Evolutionary conservation across 1,140 invertebrate species (phyloP), one percentile per base, ranked within the genome.

Genomic region (Oncopodura yosiiana): DNA sequence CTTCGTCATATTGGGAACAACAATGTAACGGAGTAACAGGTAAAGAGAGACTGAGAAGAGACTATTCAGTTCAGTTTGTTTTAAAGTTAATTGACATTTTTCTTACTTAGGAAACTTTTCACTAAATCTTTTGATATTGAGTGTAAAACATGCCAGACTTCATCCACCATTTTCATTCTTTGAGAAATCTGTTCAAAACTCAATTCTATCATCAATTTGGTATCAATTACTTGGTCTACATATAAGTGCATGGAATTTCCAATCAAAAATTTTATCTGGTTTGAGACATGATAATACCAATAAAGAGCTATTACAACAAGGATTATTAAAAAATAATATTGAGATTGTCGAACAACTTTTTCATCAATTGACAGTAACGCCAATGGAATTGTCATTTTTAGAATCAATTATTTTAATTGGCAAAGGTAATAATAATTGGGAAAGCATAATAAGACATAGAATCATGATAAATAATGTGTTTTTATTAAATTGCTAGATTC

Each of bases 341-440:
- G n/a, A n/a, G n/a, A n/a, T n/a, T n/a, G n/a, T n/a, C n/a, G n/a
- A 44, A 61, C 69, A 65, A 60, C 61, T 65, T 56, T 60, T 62
- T 70, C 70, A 72, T 53, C 64, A 74, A 38, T 51, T 82, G 19
- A 69, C 71, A 4, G 70, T 77, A 11, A 75, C 80, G 54, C 64
- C 71, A 11, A 65, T 76, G 51, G 81, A 83, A 56, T 64, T 80
- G 2, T 75, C 76, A 21, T 68, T 79, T 30, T 58, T 84, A 18
- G 80, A 83, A 69, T 80, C 77, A 2, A 68, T 83, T 12, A 67
- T 80, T 18, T 68, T 83, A 3, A 79, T 78, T 55, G 73, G 79
- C 49, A 74, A 71, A 62, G 80, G 79, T 80, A 66, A 39, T 32
- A 41, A 16, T 23, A 50, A 58, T 27, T 8, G 38, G 6, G 14